Conservation (phyloP, 2,888 invertebrate species). For the Drosophila affinis region DNA sequence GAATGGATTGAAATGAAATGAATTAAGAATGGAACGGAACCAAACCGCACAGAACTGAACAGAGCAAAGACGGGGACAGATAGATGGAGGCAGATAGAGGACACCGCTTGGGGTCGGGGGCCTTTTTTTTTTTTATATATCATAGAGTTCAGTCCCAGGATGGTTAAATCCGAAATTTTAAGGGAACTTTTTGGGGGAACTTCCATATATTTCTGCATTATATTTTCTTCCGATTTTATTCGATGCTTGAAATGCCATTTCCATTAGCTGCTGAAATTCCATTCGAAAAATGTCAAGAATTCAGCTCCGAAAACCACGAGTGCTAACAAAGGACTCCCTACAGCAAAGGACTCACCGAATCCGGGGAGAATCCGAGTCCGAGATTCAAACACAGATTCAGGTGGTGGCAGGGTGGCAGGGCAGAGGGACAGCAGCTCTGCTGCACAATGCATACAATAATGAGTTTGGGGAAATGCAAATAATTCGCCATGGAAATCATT, state of each 20-base stretch:
- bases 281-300: constrained; percentile 19
- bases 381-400: constrained; percentile 9
- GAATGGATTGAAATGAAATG: constrained; percentile 38
- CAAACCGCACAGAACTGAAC: background rate
- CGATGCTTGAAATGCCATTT: constrained; percentile 33
- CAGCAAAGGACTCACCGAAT: constrained; percentile 3
- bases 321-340: constrained; percentile 14
- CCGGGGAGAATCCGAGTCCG: background rate
- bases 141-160: too few species aligned
- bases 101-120: background rate
- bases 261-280: constrained; percentile 34
- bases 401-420: constrained; percentile 14
- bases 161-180: too few species aligned
- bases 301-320: constrained; percentile 8
- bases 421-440: constrained; percentile 43
- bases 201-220: too few species aligned
- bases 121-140: too few species aligned
- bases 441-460: constrained; percentile 69
- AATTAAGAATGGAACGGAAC: constrained; percentile 29
- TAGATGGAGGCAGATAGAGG: background rate
- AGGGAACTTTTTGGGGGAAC: too few species aligned
- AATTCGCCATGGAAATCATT: constrained; percentile 73
- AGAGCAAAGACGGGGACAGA: background rate
- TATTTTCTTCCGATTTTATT: background rate
- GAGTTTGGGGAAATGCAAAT: constrained; percentile 73